These are phyloP conservation scores for Cyphomyrmex costatus DNA, from an alignment of 1,140 invertebrate species.

Conservation along the genomic window DNA sequence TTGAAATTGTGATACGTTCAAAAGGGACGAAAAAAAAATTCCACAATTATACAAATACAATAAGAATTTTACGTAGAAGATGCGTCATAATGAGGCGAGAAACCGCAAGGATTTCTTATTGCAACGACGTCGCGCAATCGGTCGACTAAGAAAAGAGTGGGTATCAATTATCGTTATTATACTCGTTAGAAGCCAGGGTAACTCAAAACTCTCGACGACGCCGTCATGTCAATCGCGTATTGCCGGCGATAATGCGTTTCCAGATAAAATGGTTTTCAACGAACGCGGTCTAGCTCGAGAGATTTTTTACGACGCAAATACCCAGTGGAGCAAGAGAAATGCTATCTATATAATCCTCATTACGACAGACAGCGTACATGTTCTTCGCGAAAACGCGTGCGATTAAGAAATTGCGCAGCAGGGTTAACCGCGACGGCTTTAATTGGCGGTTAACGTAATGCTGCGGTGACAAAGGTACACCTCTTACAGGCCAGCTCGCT, in stretches of 20 bases:
- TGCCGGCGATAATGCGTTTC: neutral
- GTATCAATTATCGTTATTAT: conserved; percentile 53
- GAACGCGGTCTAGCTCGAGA: neutral
- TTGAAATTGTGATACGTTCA: neutral
- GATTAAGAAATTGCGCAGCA: conserved; percentile 72
- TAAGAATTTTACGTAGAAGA: neutral
- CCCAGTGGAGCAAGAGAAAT: neutral
- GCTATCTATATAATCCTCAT: conserved; percentile 54
- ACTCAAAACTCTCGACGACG: neutral
- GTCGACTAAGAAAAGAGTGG: neutral
- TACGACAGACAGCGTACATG: conserved; percentile 48
- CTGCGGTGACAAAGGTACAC: conserved; percentile 52
- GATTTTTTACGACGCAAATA: neutral
- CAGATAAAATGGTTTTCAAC: neutral
- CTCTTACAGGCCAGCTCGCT: conserved; percentile 1
- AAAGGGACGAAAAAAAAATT: neutral
- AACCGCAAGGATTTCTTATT: conserved; percentile 27
- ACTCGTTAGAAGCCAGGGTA: conserved; percentile 4
- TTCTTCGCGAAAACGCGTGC: conserved; percentile 65
- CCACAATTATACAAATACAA: neutral
- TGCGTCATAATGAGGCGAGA: neutral
- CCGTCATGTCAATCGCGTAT: neutral
- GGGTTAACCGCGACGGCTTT: conserved; percentile 71
- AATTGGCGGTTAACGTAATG: conserved; percentile 73
- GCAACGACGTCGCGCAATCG: conserved; percentile 14